phyloP scores from a whole-genome alignment of 2,797 vertebrate species.

The Rhodeus uyekii region DNA sequence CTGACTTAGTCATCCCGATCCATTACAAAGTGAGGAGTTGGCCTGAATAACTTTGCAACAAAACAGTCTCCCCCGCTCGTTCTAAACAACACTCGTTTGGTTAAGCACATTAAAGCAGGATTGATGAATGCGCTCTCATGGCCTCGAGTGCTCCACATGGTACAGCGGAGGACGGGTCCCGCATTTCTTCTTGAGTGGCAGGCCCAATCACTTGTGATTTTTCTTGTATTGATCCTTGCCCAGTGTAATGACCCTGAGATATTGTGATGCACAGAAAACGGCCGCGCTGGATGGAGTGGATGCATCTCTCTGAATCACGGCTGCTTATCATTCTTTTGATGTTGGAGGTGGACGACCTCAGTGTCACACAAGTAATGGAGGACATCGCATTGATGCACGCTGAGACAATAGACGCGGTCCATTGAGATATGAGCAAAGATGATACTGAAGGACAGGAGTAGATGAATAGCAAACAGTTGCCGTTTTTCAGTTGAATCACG shows the following conservation, averaged over 20 bases:
- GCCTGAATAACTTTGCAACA: slow-evolving; percentile 41
- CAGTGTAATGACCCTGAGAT: slow-evolving; percentile 28
- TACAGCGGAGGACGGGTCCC: background rate
- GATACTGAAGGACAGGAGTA: slow-evolving; percentile 22
- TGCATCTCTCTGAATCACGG: slow-evolving; percentile 23
- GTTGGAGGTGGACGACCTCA: slow-evolving; percentile 37
- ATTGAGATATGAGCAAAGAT: slow-evolving; percentile 5
- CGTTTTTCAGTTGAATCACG: slow-evolving; percentile 17
- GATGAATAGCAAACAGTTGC: slow-evolving; percentile 37
- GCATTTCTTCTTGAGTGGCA: slow-evolving; percentile 32
- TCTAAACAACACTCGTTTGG: slow-evolving; percentile 39
- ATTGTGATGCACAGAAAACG: slow-evolving; percentile 33
- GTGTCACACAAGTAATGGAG: slow-evolving; percentile 23
- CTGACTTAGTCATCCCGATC: slow-evolving; percentile 2
- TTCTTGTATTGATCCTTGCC: slow-evolving; percentile 44
- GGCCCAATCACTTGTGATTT: slow-evolving; percentile 42
- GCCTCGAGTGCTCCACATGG: background rate
- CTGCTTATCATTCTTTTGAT: slow-evolving; percentile 45
- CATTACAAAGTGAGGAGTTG: slow-evolving; percentile 44
- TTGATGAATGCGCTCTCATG: slow-evolving; percentile 36
- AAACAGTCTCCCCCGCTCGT: slow-evolving; percentile 31
- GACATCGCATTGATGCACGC: slow-evolving; percentile 8
- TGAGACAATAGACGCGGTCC: background rate
- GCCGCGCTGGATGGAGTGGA: background rate
- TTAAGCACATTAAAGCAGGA: slow-evolving; percentile 48